phyloP scores from a whole-genome alignment of 2,888 invertebrate genomes.

The Ophion ventricosus region DNA sequence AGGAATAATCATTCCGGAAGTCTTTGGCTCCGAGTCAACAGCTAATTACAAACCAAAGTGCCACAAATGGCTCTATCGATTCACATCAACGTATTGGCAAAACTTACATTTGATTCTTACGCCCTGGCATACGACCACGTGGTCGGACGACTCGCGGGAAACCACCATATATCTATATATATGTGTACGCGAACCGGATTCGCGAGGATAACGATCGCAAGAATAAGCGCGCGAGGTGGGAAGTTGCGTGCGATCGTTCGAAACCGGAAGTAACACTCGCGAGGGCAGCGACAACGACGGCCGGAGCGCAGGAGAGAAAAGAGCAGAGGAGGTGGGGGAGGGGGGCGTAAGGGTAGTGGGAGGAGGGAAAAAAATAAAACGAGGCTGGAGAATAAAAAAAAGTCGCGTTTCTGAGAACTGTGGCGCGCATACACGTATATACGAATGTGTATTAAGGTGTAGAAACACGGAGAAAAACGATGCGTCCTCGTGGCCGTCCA shows the following conservation, averaged over 20 bases:
- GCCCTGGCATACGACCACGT: slow-evolving; percentile 62
- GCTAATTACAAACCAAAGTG: no score
- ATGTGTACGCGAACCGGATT: slow-evolving; percentile 38
- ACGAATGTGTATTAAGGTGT: neutral
- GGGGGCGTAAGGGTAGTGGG: neutral
- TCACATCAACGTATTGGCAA: neutral
- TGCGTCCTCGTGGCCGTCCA: slow-evolving; percentile 77
- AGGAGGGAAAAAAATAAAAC: slow-evolving; percentile 18
- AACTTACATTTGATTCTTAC: slow-evolving; percentile 71
- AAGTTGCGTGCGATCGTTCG: slow-evolving; percentile 62
- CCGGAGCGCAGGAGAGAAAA: slow-evolving; percentile 17
- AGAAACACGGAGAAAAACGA: slow-evolving; percentile 71
- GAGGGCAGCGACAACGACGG: slow-evolving; percentile 59
- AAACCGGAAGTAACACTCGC: slow-evolving; percentile 65
- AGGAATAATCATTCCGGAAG: no score
- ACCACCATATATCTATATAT: slow-evolving; percentile 65
- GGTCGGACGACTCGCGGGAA: slow-evolving; percentile 66
- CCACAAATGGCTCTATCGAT: neutral
- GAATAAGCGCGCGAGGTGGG: slow-evolving; percentile 38
- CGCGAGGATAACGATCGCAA: slow-evolving; percentile 61
- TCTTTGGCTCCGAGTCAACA: no score
- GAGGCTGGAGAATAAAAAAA: slow-evolving; percentile 33
- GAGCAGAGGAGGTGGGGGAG: neutral
- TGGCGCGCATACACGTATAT: slow-evolving; percentile 15
- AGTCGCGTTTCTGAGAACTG: slow-evolving; percentile 49